Evolutionary conservation across 2,888 invertebrate species (phyloP).

Genomic region (Lithodes maja): DNA sequence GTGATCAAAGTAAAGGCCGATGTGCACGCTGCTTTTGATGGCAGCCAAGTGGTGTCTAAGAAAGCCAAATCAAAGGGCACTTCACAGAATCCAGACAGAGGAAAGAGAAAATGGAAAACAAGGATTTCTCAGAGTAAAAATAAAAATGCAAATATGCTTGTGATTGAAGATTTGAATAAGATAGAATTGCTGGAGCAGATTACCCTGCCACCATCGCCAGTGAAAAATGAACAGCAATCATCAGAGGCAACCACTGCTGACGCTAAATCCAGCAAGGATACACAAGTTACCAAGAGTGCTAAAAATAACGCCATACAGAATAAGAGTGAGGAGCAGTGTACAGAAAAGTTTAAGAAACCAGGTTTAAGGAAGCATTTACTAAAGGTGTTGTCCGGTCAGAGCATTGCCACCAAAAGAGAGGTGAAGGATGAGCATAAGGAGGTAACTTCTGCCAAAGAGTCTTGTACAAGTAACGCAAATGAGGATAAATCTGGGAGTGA

Average conservation of each 20-base stretch:
- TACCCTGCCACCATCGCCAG: constrained; percentile 2
- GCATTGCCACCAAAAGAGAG: neutral
- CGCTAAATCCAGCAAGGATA: neutral
- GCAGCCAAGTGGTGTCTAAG: neutral
- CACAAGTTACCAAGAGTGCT: too few species aligned
- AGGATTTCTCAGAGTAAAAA: neutral
- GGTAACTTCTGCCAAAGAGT: too few species aligned
- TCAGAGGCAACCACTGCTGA: neutral
- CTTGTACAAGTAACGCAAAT: neutral
- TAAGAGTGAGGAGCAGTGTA: neutral
- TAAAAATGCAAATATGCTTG: constrained; percentile 22
- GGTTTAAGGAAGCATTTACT: neutral
- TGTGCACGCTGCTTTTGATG: constrained; percentile 55
- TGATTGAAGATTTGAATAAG: constrained; percentile 53
- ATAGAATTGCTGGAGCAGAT: constrained; percentile 59
- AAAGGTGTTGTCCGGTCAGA: neutral
- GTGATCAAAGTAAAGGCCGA: constrained; percentile 50
- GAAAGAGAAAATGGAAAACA: neutral
- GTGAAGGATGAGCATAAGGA: too few species aligned
- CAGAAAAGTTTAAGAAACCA: neutral
- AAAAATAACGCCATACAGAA: neutral
- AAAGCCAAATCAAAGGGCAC: neutral
- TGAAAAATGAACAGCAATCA: neutral
- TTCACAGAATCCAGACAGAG: neutral
- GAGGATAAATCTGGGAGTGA: neutral